Evolutionary conservation across 2,888 invertebrate genomes (phyloP).

Genomic region (Drosophila meridionalis): DNA sequence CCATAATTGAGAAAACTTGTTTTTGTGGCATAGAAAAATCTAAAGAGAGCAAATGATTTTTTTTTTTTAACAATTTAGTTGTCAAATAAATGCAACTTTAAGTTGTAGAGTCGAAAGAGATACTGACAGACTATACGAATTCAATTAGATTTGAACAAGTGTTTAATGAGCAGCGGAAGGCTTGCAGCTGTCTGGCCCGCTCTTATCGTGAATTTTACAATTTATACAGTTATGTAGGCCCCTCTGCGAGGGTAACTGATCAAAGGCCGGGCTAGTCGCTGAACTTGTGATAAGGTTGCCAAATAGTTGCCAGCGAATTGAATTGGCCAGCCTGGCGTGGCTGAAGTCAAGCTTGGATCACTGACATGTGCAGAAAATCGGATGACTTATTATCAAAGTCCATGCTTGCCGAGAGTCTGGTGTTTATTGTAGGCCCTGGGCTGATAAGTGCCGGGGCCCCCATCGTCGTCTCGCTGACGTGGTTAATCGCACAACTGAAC

Average conservation of each 20-base stretch:
- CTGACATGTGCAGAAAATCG: slow-evolving; percentile 51
- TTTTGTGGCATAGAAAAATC: background rate
- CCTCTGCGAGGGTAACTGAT: slow-evolving; percentile 39
- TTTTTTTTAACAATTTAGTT: background rate
- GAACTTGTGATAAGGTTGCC: slow-evolving; percentile 23
- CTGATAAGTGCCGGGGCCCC: slow-evolving; percentile 62
- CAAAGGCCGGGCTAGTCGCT: slow-evolving; percentile 24
- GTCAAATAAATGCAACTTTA: background rate
- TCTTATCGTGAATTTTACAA: slow-evolving; percentile 19
- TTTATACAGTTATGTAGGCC: slow-evolving; percentile 43
- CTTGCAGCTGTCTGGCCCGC: slow-evolving; percentile 17
- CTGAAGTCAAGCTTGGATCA: slow-evolving; percentile 32
- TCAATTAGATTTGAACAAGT: slow-evolving; percentile 2
- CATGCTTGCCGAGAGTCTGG: slow-evolving; percentile 53
- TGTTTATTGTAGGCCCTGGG: slow-evolving; percentile 23
- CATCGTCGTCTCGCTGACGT: slow-evolving; percentile 50
- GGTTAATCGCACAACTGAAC: slow-evolving; percentile 45
- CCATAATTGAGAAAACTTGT: background rate
- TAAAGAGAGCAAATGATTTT: background rate
- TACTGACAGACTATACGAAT: slow-evolving; percentile 6
- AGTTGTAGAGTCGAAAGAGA: background rate
- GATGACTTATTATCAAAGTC: slow-evolving; percentile 74
- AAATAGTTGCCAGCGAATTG: background rate
- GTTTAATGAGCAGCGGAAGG: slow-evolving; percentile 21
- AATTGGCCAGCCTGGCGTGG: background rate